Base-by-base conservation (phyloP, 2,113 vertebrate species). In the Chaenogobius annularis region DNA sequence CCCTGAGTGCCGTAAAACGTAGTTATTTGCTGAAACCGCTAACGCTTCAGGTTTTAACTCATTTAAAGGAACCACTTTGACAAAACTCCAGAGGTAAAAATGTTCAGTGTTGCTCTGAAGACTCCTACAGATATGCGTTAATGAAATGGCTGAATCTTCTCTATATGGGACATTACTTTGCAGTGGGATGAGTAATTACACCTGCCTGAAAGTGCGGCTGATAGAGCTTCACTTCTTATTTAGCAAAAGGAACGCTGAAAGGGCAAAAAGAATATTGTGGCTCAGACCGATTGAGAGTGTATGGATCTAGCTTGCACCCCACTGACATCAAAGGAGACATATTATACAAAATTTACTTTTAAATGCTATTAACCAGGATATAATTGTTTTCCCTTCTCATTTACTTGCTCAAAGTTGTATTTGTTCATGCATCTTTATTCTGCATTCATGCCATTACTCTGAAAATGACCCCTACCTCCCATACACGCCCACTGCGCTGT, bases 81-180 rank as follows among this genome's bases (percentile, higher is more conserved):
- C 77, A 55, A 81, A 69, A 75, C 83, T 72, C 55, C 0, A 2
- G 68, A 72, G 72, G 44, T 55, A 62, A 83, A 64, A 66, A 55
- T 69, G 23, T 64, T 77, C 66, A 81, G 72, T 74, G 73, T 80
- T 81, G 70, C 71, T 75, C 23, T 70, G 65, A 77, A 71, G 73
- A 62, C 61, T 80, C 73, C 69, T 64, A 65, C 68, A 81, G 68
- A 88, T 78, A 66, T 75, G 74, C 81, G 48, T 48, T 81, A 72
- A 88, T 88, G 86, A 79, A 85, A 80, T 3, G 67, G 35, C 74
- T 71, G 73, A 71, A 79, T 70, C 50, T 59, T 74, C 54, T 56
- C 52, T 66, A 8, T 73, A 55, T 72, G 70, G 59, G 74, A 77
- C 75, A 81, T 75, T 81, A 69, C 40, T 71, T 79, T 59, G 54